Conservation (phyloP, 2,113 vertebrate genomes). For the Lepus europaeus region DNA sequence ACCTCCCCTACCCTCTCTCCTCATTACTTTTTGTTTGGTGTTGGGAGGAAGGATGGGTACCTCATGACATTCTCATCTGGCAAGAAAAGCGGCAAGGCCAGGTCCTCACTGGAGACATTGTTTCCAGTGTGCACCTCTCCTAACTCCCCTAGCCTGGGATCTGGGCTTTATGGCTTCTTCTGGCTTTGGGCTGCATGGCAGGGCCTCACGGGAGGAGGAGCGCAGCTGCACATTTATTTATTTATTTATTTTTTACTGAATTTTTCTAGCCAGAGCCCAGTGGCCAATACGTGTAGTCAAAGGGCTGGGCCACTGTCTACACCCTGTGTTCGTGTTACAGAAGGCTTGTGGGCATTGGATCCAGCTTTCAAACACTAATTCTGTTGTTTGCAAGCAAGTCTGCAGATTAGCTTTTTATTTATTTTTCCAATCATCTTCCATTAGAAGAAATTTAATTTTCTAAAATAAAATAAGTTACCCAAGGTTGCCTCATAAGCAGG, state of each 20-base stretch:
- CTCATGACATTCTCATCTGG: neutral
- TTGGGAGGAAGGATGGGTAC: neutral
- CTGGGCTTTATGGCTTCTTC: neutral
- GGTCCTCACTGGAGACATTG: neutral
- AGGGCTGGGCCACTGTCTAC: neutral
- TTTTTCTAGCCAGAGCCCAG: conserved; percentile 12
- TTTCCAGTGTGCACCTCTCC: neutral
- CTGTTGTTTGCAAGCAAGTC: neutral
- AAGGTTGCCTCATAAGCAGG: neutral
- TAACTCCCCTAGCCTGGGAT: neutral
- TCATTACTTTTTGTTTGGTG: neutral
- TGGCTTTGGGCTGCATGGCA: neutral
- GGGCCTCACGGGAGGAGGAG: neutral
- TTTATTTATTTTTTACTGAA: neutral
- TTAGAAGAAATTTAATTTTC: neutral
- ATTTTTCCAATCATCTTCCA: conserved; percentile 1
- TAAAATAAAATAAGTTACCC: neutral
- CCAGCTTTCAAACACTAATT: neutral
- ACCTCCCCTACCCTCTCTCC: neutral
- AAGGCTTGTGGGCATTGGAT: neutral
- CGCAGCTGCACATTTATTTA: too few species aligned
- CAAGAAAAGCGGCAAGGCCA: neutral
- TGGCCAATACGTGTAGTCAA: neutral
- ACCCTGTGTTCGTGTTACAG: neutral
- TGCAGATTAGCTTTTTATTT: conserved; percentile 8